Evolutionary conservation across 1,140 invertebrate species (phyloP).

Genomic region (Neocloeon triangulifer): DNA sequence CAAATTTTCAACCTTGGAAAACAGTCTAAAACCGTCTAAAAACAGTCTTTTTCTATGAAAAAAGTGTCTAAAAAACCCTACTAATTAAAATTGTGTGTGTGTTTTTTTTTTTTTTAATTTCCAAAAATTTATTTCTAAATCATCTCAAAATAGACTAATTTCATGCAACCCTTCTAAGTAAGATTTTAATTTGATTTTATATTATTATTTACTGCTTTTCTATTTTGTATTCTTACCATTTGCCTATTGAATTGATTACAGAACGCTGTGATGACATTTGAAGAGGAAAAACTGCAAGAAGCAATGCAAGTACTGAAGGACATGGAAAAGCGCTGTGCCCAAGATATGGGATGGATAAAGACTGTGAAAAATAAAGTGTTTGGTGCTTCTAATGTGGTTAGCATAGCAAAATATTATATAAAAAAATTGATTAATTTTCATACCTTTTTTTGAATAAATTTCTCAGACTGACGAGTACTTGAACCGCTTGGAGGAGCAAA

Average conservation of each 20-base stretch:
- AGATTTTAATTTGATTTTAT: neutral
- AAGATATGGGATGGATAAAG: constrained; percentile 30
- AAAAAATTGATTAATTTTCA: neutral
- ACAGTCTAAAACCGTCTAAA: too few relatives aligned
- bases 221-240: too few relatives aligned
- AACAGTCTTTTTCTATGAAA: too few relatives aligned
- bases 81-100: too few relatives aligned
- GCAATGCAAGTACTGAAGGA: constrained; percentile 32
- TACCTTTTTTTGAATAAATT: neutral
- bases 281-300: constrained; percentile 36
- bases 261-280: constrained; percentile 50
- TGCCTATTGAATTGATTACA: constrained; percentile 18
- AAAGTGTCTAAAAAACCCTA: too few relatives aligned
- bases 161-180: neutral
- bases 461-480: constrained; percentile 13
- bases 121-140: neutral
- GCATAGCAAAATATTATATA: neutral
- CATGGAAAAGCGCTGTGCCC: constrained; percentile 34
- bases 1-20: too few relatives aligned
- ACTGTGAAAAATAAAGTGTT: constrained; percentile 26
- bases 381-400: constrained; percentile 15
- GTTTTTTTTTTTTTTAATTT: neutral
- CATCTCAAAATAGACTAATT: neutral
- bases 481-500: constrained; percentile 33
- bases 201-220: too few relatives aligned